Conservation (phyloP, 1,140 invertebrate genomes). For the Saccostrea glomerata region DNA sequence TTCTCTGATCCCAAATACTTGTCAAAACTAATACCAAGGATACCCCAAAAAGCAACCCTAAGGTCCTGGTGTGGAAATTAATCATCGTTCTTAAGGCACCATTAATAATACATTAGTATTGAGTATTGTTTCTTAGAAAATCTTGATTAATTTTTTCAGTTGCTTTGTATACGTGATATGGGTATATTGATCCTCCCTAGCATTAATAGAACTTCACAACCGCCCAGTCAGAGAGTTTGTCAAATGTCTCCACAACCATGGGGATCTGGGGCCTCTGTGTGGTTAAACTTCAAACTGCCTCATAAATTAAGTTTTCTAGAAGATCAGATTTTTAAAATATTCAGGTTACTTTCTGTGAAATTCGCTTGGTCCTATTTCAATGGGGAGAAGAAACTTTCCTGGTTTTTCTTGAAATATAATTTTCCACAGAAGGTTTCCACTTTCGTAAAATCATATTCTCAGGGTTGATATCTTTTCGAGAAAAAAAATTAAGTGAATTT, state of each 20-base stretch:
- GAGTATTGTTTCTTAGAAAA: constrained; percentile 12
- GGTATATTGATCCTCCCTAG: background rate
- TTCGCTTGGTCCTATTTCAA: background rate
- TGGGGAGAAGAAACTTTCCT: no score
- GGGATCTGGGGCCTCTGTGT: background rate
- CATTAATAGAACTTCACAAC: background rate
- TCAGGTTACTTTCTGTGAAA: background rate
- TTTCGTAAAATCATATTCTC: no score
- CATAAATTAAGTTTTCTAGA: background rate
- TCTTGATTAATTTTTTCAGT: constrained; percentile 33
- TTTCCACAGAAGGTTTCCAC: no score
- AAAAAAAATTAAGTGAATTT: no score
- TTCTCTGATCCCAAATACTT: background rate
- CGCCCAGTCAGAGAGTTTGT: background rate
- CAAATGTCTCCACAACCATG: background rate
- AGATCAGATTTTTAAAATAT: background rate
- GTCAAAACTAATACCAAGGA: background rate
- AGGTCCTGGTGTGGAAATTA: constrained; percentile 15
- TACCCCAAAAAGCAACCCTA: background rate
- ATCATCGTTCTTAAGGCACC: constrained; percentile 5
- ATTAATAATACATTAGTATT: constrained; percentile 1
- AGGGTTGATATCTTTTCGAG: no score
- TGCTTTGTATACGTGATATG: background rate
- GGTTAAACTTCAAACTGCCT: background rate
- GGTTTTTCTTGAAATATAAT: no score